Evolutionary conservation across 2,888 invertebrate species (phyloP), one percentile per base, ranked within the genome.

Genomic region (Drosophila paracracens): DNA sequence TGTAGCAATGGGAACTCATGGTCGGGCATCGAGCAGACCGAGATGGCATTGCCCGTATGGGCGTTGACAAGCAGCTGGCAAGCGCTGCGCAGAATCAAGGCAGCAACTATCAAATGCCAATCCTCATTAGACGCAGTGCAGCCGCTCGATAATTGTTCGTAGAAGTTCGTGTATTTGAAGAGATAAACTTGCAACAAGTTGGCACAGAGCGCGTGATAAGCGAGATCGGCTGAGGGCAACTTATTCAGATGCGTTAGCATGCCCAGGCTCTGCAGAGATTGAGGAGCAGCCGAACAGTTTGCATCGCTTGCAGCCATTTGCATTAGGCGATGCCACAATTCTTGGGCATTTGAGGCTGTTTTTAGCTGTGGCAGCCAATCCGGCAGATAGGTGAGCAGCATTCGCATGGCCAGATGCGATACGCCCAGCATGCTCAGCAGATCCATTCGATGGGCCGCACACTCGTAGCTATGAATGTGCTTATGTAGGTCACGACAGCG

Each of bases 21-120:
- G 21, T 27, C 4, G 5, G 51, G 48, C 33, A 68, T 48, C 5
- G 40, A 27, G n/a, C 36, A 11, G 5, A 76, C 75, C 6, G 82
- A n/a, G 0, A 92, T 63, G 43, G 83, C 77, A 94, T 70, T 95
- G 94, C 78, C 73, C 0, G 96, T 96, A 91, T 97, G 96, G 0
- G 96, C 97, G 91, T 98, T 98, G 38, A 71, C 74, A 88, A 97
- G 95, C 60, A 98, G 94, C 93, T 98, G 98, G 0, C 96, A 95
- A 57, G 97, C 94, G 84, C 96, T 96, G 35, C 96, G 95, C 56
- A 97, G 93, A 40, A 98, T 92, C 8, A 96, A 90, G 1, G 96
- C 95, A 0, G 96, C 96, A 27, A 96, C 93, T 11, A 92, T 18
- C 57, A 94, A 31, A 16, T 94, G 91, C 92, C 94, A 92, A 70